Conservation (phyloP, 2,797 vertebrate genomes). For the Argentina silus region DNA sequence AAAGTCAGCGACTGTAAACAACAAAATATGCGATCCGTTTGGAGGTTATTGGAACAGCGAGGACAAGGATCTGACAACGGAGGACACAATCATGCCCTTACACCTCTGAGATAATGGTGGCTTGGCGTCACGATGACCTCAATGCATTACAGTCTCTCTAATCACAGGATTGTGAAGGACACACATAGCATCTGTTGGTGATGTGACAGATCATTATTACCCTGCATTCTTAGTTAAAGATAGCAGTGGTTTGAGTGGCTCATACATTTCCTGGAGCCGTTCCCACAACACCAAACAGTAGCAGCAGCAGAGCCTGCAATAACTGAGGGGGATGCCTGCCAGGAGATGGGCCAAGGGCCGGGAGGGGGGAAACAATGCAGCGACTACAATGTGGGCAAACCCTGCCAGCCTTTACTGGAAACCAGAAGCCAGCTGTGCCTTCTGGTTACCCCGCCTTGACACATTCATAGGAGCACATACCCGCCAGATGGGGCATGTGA, state of each 20-base stretch:
- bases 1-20: neutral
- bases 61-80: neutral
- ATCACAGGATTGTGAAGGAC: neutral
- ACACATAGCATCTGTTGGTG: neutral
- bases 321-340: neutral
- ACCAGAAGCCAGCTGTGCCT: conserved; percentile 20
- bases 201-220: neutral
- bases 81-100: neutral
- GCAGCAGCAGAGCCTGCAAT: neutral
- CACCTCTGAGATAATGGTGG: neutral
- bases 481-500: no score
- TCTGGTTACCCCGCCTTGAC: conserved; percentile 48
- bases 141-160: neutral
- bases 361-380: conserved; percentile 38
- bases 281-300: neutral
- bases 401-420: conserved; percentile 64
- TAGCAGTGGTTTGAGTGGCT: neutral
- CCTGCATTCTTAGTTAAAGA: neutral
- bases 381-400: conserved; percentile 18
- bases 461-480: neutral
- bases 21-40: neutral
- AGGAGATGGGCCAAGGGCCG: conserved; percentile 10
- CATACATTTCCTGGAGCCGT: neutral
- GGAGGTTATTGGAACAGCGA: neutral
- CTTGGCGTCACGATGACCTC: neutral